Percentiles rank a stretch among this genome's conserved stretches.
Conservation (phyloP, 2,113 vertebrate species). For the Clarias macrocephalus region DNA sequence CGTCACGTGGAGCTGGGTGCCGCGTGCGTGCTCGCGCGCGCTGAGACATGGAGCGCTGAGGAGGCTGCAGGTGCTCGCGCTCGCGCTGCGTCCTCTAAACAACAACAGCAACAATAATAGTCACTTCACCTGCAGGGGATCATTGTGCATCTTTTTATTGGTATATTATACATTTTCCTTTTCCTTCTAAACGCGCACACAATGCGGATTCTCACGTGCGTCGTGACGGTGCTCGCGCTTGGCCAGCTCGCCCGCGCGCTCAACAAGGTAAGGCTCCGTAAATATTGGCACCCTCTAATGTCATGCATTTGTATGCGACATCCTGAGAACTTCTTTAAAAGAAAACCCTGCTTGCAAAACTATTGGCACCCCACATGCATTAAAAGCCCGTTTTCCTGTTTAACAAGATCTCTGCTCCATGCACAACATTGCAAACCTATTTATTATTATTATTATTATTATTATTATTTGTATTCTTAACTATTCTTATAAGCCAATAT, state of each 20-base stretch:
- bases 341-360: not conserved
- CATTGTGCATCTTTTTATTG: not conserved
- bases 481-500: not conserved
- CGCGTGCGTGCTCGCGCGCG: not conserved
- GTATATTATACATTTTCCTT: not conserved
- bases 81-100: not conserved
- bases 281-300: not conserved
- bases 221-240: not conserved
- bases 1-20: not conserved
- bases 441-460: too few species aligned
- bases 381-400: not conserved
- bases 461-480: not conserved
- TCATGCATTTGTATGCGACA: not conserved
- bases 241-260: not conserved
- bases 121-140: too few species aligned
- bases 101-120: not conserved
- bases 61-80: slow-evolving; percentile 7
- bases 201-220: slow-evolving; percentile 28
- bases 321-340: not conserved
- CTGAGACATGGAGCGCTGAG: not conserved
- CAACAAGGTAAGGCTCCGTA: slow-evolving; percentile 5
- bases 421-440: not conserved
- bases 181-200: not conserved
- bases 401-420: not conserved
- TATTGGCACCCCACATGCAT: not conserved